Evolutionary conservation across 2,113 vertebrate genomes (phyloP).

Genomic region (Dipodomys ordii): DNA sequence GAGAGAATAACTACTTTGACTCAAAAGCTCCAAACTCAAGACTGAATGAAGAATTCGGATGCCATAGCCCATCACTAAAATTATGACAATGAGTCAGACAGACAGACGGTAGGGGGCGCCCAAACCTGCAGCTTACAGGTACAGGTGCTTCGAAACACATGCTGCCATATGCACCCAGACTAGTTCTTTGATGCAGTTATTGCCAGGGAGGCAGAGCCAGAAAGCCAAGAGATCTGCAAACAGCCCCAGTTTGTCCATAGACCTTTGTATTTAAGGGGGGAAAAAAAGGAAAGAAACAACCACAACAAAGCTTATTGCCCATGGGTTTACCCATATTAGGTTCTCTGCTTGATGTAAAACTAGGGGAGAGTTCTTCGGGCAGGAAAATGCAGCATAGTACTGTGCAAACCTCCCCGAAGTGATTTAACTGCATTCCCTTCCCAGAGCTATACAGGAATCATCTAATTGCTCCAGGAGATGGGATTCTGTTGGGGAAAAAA

Average conservation of each 20-base stretch:
- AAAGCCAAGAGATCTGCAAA: no score
- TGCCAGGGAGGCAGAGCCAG: neutral
- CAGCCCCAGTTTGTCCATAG: neutral
- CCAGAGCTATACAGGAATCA: neutral
- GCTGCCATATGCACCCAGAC: neutral
- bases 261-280: neutral
- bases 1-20: no score
- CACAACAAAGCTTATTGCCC: neutral
- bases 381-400: neutral
- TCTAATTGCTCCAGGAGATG: neutral
- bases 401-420: neutral
- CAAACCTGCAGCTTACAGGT: neutral
- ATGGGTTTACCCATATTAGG: neutral
- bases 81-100: neutral
- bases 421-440: neutral
- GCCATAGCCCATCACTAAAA: neutral
- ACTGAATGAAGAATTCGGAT: neutral
- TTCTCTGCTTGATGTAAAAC: neutral
- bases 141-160: neutral
- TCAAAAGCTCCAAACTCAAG: neutral
- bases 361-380: neutral
- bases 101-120: no score
- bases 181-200: neutral
- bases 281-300: neutral
- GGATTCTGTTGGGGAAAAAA: neutral